A percentile compares a stretch with the other conserved stretches of the same genome.
These are phyloP conservation scores for Cryptophagus acutangulus DNA, from an alignment of 2,888 invertebrate genomes.

Conservation along the genomic window DNA sequence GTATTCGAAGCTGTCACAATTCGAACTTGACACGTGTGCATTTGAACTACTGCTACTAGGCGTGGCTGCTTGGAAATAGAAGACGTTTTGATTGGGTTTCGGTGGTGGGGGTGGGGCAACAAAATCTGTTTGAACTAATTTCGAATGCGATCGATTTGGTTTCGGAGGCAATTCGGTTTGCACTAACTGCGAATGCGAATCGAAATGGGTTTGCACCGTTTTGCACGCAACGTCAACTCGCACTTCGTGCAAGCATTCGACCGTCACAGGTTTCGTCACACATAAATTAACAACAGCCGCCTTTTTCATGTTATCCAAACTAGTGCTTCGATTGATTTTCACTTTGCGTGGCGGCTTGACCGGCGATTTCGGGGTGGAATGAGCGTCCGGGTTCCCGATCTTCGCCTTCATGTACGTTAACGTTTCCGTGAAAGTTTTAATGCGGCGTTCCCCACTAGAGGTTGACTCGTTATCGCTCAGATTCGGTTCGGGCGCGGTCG, in stretches of 20 bases:
- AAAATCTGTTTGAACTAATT: too few species aligned
- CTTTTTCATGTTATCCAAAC: constrained; percentile 2
- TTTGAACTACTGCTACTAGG: constrained; percentile 23
- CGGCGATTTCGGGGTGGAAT: constrained; percentile 49
- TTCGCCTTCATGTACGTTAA: constrained; percentile 29
- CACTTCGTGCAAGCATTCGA: constrained; percentile 38
- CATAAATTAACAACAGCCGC: constrained; percentile 27
- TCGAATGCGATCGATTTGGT: neutral
- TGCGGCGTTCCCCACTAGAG: constrained; percentile 7
- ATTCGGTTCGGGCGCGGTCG: neutral
- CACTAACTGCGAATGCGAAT: constrained; percentile 11
- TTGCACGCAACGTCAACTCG: constrained; percentile 2
- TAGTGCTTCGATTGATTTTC: neutral
- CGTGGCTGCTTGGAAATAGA: neutral
- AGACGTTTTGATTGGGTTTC: neutral
- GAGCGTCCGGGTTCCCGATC: constrained; percentile 51
- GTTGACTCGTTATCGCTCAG: neutral
- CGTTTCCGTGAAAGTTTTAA: constrained; percentile 6
- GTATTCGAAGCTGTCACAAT: constrained; percentile 66
- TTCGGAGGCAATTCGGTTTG: constrained; percentile 15
- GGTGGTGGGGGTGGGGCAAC: too few species aligned
- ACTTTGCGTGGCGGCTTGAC: neutral
- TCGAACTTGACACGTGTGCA: constrained; percentile 33
- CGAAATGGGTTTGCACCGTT: constrained; percentile 26
- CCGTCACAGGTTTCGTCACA: constrained; percentile 33